These are phyloP conservation scores for Aleiodes sp. DNA, from an alignment of 1,140 invertebrate genomes.

Conservation along the genomic window DNA sequence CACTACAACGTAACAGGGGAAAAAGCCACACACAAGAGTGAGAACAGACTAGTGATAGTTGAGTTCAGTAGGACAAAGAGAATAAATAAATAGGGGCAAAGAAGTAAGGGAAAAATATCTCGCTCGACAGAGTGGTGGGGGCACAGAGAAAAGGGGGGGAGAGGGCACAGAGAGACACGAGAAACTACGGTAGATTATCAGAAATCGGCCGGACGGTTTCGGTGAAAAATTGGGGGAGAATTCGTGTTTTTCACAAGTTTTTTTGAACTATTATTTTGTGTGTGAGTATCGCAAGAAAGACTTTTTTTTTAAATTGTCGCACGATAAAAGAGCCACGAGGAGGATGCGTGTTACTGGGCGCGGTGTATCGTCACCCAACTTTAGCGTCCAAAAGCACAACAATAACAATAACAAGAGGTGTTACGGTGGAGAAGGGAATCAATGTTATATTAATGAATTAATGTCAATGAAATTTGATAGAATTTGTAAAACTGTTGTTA, in stretches of 20 bases:
- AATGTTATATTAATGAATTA: too few species aligned
- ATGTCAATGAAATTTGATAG: too few species aligned
- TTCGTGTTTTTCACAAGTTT: background rate
- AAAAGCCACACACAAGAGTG: constrained; percentile 37
- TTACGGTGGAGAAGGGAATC: too few species aligned
- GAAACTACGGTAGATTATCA: constrained; percentile 8
- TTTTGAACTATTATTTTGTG: background rate
- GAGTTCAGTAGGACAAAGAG: constrained; percentile 5
- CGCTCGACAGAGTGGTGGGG: constrained; percentile 2
- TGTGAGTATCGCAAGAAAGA: background rate
- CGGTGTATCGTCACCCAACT: constrained; percentile 58
- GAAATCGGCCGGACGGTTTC: background rate
- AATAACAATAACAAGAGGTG: constrained; percentile 26
- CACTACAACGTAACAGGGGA: constrained; percentile 20
- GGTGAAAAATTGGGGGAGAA: constrained; percentile 26
- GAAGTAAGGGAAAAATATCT: constrained; percentile 22
- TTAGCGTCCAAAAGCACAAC: constrained; percentile 28
- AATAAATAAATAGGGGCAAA: constrained; percentile 11
- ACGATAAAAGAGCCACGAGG: constrained; percentile 48
- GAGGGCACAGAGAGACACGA: constrained; percentile 9
- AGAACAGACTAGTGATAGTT: constrained; percentile 10
- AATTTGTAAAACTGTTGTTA: too few species aligned
- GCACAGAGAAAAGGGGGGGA: constrained; percentile 17
- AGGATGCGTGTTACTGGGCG: constrained; percentile 66
- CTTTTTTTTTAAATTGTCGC: background rate